A percentile compares a stretch with the other conserved stretches of the same genome.
Evolutionary conservation across 2,113 vertebrate species (phyloP).

Genomic region (Equus przewalskii): DNA sequence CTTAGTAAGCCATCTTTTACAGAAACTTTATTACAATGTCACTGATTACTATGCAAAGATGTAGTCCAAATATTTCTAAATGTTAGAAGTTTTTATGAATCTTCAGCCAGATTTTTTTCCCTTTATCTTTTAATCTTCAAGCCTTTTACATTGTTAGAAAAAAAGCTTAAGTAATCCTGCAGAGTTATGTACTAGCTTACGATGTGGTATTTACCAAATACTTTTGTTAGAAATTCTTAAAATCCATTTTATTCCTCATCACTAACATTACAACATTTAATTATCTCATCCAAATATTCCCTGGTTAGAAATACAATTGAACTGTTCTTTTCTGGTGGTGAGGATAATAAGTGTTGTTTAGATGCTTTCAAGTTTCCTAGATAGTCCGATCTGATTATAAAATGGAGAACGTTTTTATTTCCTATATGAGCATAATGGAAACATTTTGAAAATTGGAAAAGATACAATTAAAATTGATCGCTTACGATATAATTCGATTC

Average conservation of each 20-base stretch:
- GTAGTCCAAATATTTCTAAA: not conserved
- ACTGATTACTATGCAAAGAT: not conserved
- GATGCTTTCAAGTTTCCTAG: constrained; percentile 41
- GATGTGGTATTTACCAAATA: not conserved
- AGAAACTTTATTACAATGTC: not conserved
- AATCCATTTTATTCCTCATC: not conserved
- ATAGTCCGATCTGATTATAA: constrained; percentile 9
- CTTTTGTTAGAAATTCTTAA: constrained; percentile 8
- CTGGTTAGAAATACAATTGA: constrained; percentile 12
- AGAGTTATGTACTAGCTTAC: not conserved
- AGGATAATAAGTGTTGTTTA: constrained; percentile 37
- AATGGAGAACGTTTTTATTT: constrained; percentile 45
- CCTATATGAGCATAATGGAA: constrained; percentile 1
- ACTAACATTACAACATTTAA: constrained; percentile 34
- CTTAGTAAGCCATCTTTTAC: not conserved
- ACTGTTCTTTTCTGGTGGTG: constrained; percentile 5
- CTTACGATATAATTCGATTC: constrained; percentile 51
- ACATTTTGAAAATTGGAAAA: constrained; percentile 40
- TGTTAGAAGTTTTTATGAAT: not conserved
- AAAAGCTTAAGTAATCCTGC: not conserved
- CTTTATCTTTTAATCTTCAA: not conserved
- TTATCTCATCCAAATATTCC: constrained; percentile 46
- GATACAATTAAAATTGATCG: constrained; percentile 65
- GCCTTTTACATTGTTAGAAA: not conserved
- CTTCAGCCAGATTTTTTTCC: not conserved